These are phyloP conservation scores for Phenganax marumi DNA, from an alignment of 92 coral and sea anemone species.

Conservation along the genomic window DNA sequence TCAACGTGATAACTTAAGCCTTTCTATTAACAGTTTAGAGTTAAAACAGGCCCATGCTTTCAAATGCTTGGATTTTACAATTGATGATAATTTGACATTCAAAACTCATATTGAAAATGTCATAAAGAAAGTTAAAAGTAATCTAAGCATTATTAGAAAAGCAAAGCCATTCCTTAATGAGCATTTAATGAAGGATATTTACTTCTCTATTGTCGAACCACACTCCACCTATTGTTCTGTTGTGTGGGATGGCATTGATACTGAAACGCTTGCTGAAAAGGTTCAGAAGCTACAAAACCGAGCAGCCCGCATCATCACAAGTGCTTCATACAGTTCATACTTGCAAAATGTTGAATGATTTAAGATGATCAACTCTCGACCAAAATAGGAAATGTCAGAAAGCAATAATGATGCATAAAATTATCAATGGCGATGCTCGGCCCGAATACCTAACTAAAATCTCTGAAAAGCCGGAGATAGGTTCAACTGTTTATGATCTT, in stretches of 20 bases:
- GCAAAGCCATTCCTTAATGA: not conserved
- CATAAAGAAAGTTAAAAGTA: not conserved
- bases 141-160: not conserved
- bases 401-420: constrained; percentile 23
- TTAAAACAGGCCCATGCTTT: not conserved
- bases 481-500: not conserved
- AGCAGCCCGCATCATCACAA: not conserved
- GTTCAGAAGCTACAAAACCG: constrained; percentile 1
- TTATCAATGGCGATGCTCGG: not conserved
- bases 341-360: not conserved
- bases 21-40: not conserved
- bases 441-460: constrained; percentile 9
- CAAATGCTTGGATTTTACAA: not conserved
- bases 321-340: not conserved
- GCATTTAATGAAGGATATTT: not conserved
- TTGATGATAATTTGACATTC: not conserved
- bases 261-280: not conserved
- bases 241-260: not conserved
- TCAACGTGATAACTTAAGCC: not conserved
- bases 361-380: not conserved
- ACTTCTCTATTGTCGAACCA: not conserved
- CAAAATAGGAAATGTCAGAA: constrained; percentile 14
- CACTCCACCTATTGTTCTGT: not conserved
- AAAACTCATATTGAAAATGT: not conserved
- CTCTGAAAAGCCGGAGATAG: constrained; percentile 11